Base-by-base conservation (phyloP, 2,797 vertebrate genomes). In the Holocentrus rufus region DNA sequence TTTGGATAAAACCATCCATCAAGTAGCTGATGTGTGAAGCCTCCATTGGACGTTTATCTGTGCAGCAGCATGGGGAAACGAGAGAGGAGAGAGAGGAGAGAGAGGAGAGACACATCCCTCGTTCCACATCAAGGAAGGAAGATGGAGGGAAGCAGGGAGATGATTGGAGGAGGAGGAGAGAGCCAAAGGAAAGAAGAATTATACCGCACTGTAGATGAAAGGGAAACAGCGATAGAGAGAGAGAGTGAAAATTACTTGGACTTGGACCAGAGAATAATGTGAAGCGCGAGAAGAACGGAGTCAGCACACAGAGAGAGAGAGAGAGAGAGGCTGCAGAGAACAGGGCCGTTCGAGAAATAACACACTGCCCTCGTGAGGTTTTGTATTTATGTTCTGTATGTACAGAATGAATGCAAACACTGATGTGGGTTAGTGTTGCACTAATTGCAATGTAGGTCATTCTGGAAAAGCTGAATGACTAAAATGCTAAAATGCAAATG, bases 131-230 rank as follows among this genome's bases (percentile, higher is more conserved):
- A 39, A 10, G 9, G 36, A 13, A 39, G 36, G 9, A 39, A 13
- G 36, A 39, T 39, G 46, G 30, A 57, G 64, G 30, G 46, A 75
- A 55, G 34, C 25, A 53, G 31, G 36, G 52, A 22, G 52, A 59
- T 14, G 31, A 70, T 65, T 31, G 61, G 64, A 58, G 71, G 63
- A 55, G 71, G 61, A 75, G 69, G 69, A 75, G 59, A 65, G 58
- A 62, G 44, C 31, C 64, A 39, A 27, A 69, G 49, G 47, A 49
- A 56, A 76, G 70, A 72, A 9, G 58, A 55, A 34, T 69, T 31
- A 49, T 47, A 55, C 76, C 78, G 86, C 78, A 59, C 25, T 25
- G 66, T 58, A 52, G 61, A 74, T 50, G 72, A 58, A 50, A 18
- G 60, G 7, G 53, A 50, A 49, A 72, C 65, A 62, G 36, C 0